phyloP scores from a whole-genome alignment of 2,113 vertebrate genomes.

The Tamias sibiricus region DNA sequence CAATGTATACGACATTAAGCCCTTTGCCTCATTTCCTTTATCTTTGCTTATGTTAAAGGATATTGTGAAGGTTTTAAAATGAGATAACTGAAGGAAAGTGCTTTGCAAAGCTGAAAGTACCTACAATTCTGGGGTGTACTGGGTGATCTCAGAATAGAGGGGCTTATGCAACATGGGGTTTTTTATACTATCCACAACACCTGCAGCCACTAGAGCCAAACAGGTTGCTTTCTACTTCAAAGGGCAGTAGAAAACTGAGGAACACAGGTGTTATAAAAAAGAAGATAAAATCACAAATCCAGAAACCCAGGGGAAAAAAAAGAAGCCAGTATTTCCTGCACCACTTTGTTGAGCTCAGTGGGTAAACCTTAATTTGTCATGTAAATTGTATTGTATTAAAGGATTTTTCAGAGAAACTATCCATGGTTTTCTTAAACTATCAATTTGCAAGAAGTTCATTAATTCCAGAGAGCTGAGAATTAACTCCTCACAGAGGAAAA shows the following conservation, averaged over 20 bases:
- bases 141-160: slow-evolving; percentile 15
- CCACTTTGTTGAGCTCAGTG: not conserved
- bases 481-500: not conserved
- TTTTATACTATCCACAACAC: slow-evolving; percentile 37
- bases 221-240: slow-evolving; percentile 64
- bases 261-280: slow-evolving; percentile 69
- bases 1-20: not conserved
- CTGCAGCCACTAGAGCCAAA: slow-evolving; percentile 44
- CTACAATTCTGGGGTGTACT: not conserved
- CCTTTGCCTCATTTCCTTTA: not conserved
- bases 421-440: slow-evolving; percentile 29
- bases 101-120: not conserved
- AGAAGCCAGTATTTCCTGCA: not conserved
- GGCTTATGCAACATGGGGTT: not conserved
- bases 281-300: slow-evolving; percentile 20
- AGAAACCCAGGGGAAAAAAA: slow-evolving; percentile 17
- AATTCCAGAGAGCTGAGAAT: not conserved
- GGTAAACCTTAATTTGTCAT: slow-evolving; percentile 10
- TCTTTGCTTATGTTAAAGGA: not conserved
- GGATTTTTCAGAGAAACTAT: not conserved
- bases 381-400: not conserved
- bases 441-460: slow-evolving; percentile 3
- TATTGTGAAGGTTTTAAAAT: not conserved
- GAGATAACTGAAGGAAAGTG: not conserved
- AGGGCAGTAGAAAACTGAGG: slow-evolving; percentile 53